Evolutionary conservation across 2,888 invertebrate genomes (phyloP), one percentile per base, ranked within the genome.

Genomic region (Epinotia ramella): DNA sequence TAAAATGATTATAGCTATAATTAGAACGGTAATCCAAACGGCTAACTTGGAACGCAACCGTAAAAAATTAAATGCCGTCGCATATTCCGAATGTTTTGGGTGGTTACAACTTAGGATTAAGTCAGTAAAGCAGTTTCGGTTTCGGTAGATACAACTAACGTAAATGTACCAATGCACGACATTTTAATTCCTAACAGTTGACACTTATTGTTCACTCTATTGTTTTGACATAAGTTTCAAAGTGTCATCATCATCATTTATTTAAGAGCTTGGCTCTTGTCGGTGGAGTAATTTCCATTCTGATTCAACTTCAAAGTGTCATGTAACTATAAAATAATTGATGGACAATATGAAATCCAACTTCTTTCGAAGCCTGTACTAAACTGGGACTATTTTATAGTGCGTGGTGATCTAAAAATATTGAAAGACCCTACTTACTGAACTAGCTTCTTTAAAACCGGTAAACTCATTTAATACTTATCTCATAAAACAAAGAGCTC

Each of bases 401-500:
- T 44, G 9, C 16, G 4, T 5, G 4, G 49, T 49, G 49, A 6
- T 16, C 16, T 6, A 4, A 49, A 13, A 49, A 16, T n/a, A 16
- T 5, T 16, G 1, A 49, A 49, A 49, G 16, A 49, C 4, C 1
- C 49, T 16, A 49, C 16, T 49, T 49, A 49, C 49, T 16, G 16
- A 2, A 49, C 49, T 49, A 49, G 16, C 16, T 16, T 53, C n/a
- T 33, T 33, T 33, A 63, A 33, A 74, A 64, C 63, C 64, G 46
- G 53, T 49, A n/a, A 65, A 46, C 44, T 70, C 59, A 70, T 40
- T 65, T 76, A 66, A 44, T 40, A 72, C 66, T 67, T 63, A 76
- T 72, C 66, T 69, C 49, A 44, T 62, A n/a, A n/a, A 71, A 72
- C 76, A 76, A 72, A 63, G 76, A 20, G 18, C 56, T 56, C 24